Percentiles rank a stretch among this genome's conserved stretches.
These are phyloP conservation scores for Rhynchophorus ferrugineus DNA, from an alignment of 1,140 invertebrate genomes.

Conservation along the genomic window DNA sequence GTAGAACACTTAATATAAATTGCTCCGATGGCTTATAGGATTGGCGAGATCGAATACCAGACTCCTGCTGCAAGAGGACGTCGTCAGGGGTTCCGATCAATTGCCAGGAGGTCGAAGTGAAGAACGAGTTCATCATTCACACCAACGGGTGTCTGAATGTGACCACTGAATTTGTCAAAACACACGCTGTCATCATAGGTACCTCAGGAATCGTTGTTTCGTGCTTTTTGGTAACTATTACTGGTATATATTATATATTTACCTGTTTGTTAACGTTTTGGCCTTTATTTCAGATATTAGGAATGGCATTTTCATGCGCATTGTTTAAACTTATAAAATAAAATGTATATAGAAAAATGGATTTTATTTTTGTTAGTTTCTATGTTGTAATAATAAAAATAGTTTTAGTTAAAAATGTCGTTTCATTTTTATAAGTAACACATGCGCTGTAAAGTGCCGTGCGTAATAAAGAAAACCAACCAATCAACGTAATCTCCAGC, in stretches of 20 bases:
- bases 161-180: slow-evolving; percentile 61
- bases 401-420: too few species aligned
- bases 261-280: too few species aligned
- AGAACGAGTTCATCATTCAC: slow-evolving; percentile 57
- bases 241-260: too few species aligned
- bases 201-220: slow-evolving; percentile 73
- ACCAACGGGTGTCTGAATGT: slow-evolving; percentile 64
- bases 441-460: too few species aligned
- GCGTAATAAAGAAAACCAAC: too few species aligned
- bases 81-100: slow-evolving; percentile 53
- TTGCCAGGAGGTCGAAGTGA: slow-evolving; percentile 50
- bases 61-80: slow-evolving; percentile 70
- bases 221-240: slow-evolving; percentile 62
- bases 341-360: too few species aligned
- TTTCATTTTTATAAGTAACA: too few species aligned
- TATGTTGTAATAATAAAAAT: too few species aligned
- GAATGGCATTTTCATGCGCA: slow-evolving; percentile 64
- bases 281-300: slow-evolving; percentile 57
- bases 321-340: slow-evolving; percentile 67
- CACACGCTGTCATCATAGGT: slow-evolving; percentile 72
- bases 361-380: too few species aligned
- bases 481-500: too few species aligned
- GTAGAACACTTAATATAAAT: too few species aligned
- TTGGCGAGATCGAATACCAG: slow-evolving; percentile 67
- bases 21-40: slow-evolving; percentile 52